Evolutionary conservation across 2,113 vertebrate species (phyloP).

Genomic region (Herpetotheres cachinnans): DNA sequence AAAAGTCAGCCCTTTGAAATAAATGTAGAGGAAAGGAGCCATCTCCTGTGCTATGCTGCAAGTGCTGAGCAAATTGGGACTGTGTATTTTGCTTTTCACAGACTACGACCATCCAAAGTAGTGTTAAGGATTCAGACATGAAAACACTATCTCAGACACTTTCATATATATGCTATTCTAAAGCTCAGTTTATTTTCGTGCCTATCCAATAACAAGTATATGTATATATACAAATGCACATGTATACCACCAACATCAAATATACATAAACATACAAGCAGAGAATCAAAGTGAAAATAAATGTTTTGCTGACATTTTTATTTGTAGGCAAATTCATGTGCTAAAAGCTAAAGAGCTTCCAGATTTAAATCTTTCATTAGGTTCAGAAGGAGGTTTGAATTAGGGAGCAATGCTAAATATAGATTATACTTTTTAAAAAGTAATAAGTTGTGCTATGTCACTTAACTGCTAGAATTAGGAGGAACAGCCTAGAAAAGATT

Average conservation of each 20-base stretch:
- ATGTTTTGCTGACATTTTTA: slow-evolving; percentile 30
- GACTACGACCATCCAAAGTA: background rate
- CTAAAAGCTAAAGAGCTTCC: slow-evolving; percentile 53
- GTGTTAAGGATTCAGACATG: no score
- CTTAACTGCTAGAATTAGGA: background rate
- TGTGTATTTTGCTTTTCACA: background rate
- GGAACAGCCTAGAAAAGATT: background rate
- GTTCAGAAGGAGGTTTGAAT: slow-evolving; percentile 21
- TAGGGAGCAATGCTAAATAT: slow-evolving; percentile 43
- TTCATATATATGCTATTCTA: background rate
- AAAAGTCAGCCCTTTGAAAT: background rate
- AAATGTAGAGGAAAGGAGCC: background rate
- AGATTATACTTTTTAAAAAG: slow-evolving; percentile 14
- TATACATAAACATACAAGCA: background rate
- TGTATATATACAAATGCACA: background rate
- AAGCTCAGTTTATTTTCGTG: background rate
- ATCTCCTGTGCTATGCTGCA: background rate
- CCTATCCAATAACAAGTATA: no score
- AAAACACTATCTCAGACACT: background rate
- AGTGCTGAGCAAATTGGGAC: accelerated
- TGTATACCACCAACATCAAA: background rate
- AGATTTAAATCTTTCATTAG: slow-evolving; percentile 70
- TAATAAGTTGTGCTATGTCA: background rate
- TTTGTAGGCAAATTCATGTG: slow-evolving; percentile 30
- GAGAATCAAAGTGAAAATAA: background rate